Evolutionary conservation across 1,140 invertebrate species (phyloP).

Genomic region (Pseudomyrmex cubaensis): DNA sequence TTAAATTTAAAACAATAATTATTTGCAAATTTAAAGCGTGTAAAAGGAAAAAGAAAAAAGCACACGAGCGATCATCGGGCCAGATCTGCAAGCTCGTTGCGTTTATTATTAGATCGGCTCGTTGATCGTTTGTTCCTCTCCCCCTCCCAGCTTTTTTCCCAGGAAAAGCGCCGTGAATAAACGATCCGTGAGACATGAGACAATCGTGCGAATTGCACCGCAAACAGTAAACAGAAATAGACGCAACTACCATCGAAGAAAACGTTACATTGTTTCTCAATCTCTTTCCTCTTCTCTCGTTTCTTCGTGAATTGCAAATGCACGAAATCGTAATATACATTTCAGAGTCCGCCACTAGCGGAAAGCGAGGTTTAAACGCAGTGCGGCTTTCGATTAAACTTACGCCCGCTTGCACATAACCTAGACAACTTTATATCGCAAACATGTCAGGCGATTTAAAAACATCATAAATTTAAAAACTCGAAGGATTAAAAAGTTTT

Average conservation of each 20-base stretch:
- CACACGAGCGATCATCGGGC: neutral
- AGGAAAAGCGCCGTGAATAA: slow-evolving; percentile 9
- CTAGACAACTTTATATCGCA: neutral
- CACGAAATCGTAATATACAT: slow-evolving; percentile 27
- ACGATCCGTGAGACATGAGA: slow-evolving; percentile 14
- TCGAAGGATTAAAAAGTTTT: neutral
- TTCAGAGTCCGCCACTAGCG: slow-evolving; percentile 16
- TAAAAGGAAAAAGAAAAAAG: neutral
- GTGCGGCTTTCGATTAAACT: slow-evolving; percentile 13
- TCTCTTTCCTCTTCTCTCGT: neutral
- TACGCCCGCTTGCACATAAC: neutral
- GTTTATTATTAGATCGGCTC: slow-evolving; percentile 52
- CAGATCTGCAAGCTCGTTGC: slow-evolving; percentile 21
- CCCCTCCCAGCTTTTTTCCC: neutral
- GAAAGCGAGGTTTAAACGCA: slow-evolving; percentile 22
- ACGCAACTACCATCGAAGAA: slow-evolving; percentile 3
- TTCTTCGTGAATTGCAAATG: slow-evolving; percentile 31
- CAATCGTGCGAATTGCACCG: slow-evolving; percentile 22
- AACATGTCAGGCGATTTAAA: neutral
- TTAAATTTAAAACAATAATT: slow-evolving; percentile 30
- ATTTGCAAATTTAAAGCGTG: slow-evolving; percentile 20
- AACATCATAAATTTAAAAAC: neutral
- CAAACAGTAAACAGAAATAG: slow-evolving; percentile 53
- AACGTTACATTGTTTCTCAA: slow-evolving; percentile 13
- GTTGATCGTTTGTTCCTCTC: slow-evolving; percentile 33